Evolutionary conservation across 2,113 vertebrate species (phyloP), one percentile per base, ranked within the genome.

Genomic region (Limnothrissa miodon): DNA sequence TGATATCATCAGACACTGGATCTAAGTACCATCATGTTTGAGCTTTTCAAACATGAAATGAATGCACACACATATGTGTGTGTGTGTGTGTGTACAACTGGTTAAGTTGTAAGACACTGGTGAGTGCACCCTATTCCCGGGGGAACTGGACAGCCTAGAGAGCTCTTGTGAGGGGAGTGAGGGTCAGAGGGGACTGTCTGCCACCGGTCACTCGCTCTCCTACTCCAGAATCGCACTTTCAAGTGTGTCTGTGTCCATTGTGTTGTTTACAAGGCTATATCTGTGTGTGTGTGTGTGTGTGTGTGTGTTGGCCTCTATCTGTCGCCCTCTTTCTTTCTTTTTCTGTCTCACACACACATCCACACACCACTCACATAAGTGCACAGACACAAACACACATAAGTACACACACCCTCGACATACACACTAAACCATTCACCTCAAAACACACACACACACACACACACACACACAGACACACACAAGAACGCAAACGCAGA

Each of bases 171-270:
- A 1, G 51, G 51, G 51, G 23, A 23, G 19, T 56, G 21, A 23
- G 51, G 51, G 51, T 56, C 5, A 56, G 19, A 56, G 51, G 51
- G 21, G 51, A 23, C 59, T 62, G 59, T 11, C 59, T 62, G 59
- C n/a, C 59, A 74, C 25, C 66, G 66, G 66, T 36, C 66, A 74
- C 66, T 36, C 66, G 15, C 66, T 36, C 29, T 36, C 11, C 25
- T 15, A 33, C 66, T 36, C 25, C 29, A 33, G 29, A 4, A 33
- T 17, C 59, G 2, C 84, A 85, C 70, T 78, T 84, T 87, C 86
- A 86, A 87, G 88, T 89, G 83, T 83, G 83, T 83, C 86, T 87
- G 46, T 45, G 83, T 53, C 82, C 84, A 74, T 87, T 89, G 87
- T 89, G 84, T 84, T 80, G 84, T 81, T 56, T 85, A 79, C 66